phyloP scores from a whole-genome alignment of 2,888 invertebrate genomes.

The Ichneumon xanthorius region DNA sequence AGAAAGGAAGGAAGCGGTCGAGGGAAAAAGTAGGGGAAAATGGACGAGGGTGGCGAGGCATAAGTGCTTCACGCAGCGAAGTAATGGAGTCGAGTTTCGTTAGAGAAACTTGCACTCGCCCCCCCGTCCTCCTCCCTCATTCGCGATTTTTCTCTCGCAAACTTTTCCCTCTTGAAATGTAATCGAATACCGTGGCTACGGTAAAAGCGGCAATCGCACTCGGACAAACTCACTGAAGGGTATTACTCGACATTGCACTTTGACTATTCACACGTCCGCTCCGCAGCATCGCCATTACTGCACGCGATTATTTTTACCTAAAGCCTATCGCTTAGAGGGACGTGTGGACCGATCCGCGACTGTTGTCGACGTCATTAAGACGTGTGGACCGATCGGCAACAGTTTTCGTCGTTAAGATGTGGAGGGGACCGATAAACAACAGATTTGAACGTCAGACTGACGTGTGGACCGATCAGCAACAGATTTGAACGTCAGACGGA shows the following conservation, averaged over 20 bases:
- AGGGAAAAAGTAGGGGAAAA: constrained; percentile 54
- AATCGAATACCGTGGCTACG: constrained; percentile 16
- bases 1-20: constrained; percentile 9
- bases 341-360: background rate
- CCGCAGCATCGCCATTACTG: background rate
- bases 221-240: constrained; percentile 5
- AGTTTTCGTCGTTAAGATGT: background rate
- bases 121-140: background rate
- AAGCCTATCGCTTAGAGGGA: background rate
- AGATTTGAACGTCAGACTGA: too few species aligned
- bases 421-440: too few species aligned
- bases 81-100: constrained; percentile 77
- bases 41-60: constrained; percentile 57
- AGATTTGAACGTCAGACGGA: too few species aligned
- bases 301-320: background rate
- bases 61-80: constrained; percentile 77
- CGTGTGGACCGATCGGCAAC: background rate
- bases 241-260: constrained; percentile 30
- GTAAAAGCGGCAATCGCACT: constrained; percentile 20
- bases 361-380: background rate
- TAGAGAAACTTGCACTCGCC: constrained; percentile 65
- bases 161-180: constrained; percentile 16
- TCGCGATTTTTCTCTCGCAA: constrained; percentile 8
- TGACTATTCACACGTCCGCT: constrained; percentile 1
- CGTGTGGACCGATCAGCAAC: too few species aligned